Base-by-base conservation (phyloP, 2,797 vertebrate genomes). In the Fistularia commersonii region DNA sequence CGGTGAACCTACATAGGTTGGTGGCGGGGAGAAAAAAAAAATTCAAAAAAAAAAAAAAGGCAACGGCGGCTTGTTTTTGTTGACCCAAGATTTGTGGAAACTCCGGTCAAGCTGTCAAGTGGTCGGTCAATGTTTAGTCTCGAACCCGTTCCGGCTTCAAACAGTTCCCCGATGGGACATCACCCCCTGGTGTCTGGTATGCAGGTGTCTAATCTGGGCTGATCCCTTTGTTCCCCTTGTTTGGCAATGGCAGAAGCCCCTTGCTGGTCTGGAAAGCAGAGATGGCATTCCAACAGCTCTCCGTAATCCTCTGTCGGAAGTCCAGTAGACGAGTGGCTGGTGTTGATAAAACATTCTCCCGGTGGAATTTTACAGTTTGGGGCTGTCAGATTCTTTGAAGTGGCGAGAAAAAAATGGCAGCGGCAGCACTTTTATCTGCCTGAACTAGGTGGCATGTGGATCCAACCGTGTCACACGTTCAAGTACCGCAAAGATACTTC, bases 141-240 rank as follows among this genome's bases (percentile, higher is more conserved):
- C 23, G 47, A 31, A 41, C 51, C 8, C 8, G 36, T 38, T 63
- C 50, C 47, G 49, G 53, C 67, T 66, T 40, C 38, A n/a, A 64
- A 32, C 57, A 48, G 74, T 64, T 68, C 15, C 61, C 73, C 80
- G 69, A 60, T 14, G 56, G 78, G 84, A 86, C 80, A 82, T 74
- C 76, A 80, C 85, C 87, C 87, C 87, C 88, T 88, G 78, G 81
- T 88, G 88, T 84, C 74, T 84, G 85, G 84, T 84, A 89, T 88
- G 81, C 85, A 88, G 85, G 86, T 87, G 83, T 83, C 76, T 87
- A 84, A 88, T 90, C 83, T 83, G 66, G 58, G 57, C 55, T 88
- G 83, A 84, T 82, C 79, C 84, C 61, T 88, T 88, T 90, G 85
- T 89, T 87, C 81, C 74, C 83, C 78, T 61, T 85, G 84, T 84